Evolutionary conservation across 2,113 vertebrate species (phyloP), one percentile per base, ranked within the genome.

Genomic region (Plotosus lineatus): DNA sequence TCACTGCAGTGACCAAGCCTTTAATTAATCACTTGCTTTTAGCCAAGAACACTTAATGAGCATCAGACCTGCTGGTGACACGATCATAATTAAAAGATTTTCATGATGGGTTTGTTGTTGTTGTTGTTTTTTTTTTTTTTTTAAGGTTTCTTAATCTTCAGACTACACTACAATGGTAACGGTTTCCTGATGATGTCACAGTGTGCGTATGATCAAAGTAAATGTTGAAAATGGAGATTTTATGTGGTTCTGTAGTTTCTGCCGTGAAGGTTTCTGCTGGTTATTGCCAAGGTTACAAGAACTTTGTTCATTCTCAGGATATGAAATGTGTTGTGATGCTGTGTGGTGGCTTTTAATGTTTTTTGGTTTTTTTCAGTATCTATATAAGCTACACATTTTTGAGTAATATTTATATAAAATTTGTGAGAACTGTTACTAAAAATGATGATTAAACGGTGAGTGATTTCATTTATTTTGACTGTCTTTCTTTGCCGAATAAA

Each of bases 281-380:
- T 61, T 63, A 44, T 71, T n/a, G 21, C 11, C 66, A 33, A 63
- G 66, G 55, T 82, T 1, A 40, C 55, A 76, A 66, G 46, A 81
- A 75, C 60, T 81, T 88, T 71, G 84, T 83, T 87, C 81, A 80
- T 87, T 90, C 91, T 93, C 91, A 93, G 93, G 93, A 92, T 90
- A 80, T 51, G 66, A 83, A 87, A 78, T 76, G 73, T 86, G 73
- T 81, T 84, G 82, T 90, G 79, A 73, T 88, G 85, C 78, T 72
- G 42, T 65, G 28, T 5, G 15, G 75, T 86, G 86, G 83, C 77
- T 79, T 85, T 78, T 77, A 83, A 69, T 92, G 87, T 79, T 46
- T 66, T 36, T n/a, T 66, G 26, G 26, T 66, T 66, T 75, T 44
- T 82, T 58, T 50, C 31, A 17, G 2, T 69, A 12, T 68, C 4